Evolutionary conservation across 2,113 vertebrate species (phyloP).

Genomic region (Hippocampus mohnikei): DNA sequence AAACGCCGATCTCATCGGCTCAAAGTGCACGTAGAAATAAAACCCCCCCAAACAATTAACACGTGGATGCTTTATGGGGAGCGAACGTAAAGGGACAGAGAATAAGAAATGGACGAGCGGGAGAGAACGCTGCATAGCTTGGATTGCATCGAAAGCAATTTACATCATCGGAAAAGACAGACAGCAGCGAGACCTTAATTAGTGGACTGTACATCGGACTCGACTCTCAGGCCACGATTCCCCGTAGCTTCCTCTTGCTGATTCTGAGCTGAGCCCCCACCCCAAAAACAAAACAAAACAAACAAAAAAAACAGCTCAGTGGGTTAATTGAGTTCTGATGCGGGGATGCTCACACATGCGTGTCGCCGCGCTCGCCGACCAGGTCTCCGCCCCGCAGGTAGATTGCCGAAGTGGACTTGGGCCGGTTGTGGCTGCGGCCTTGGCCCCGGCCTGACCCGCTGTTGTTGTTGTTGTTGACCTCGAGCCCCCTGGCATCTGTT

Average conservation of each 20-base stretch:
- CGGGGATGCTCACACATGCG: constrained; percentile 79
- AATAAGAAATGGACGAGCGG: constrained; percentile 77
- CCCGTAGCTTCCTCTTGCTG: constrained; percentile 60
- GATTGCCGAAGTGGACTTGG: constrained; percentile 91
- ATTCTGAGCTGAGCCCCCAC: constrained; percentile 29
- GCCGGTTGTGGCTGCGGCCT: constrained; percentile 65
- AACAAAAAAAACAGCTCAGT: constrained; percentile 21
- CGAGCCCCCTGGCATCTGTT: constrained; percentile 82
- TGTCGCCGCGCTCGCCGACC: constrained; percentile 76
- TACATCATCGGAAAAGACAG: constrained; percentile 71
- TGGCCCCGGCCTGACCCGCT: constrained; percentile 37
- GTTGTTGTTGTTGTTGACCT: constrained; percentile 75
- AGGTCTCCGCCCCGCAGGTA: constrained; percentile 85
- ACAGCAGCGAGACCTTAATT: constrained; percentile 62
- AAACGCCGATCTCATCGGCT: constrained; percentile 73
- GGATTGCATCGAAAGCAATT: constrained; percentile 94
- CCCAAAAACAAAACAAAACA: constrained; percentile 14
- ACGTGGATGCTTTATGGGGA: constrained; percentile 50
- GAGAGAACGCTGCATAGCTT: constrained; percentile 95
- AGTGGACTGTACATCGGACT: constrained; percentile 53
- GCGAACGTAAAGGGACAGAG: constrained; percentile 52
- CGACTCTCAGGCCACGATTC: constrained; percentile 36
- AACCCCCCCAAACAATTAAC: not conserved
- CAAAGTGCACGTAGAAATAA: constrained; percentile 60
- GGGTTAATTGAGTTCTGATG: constrained; percentile 21